Evolutionary conservation across 2,888 invertebrate species (phyloP).

Genomic region (Gandaritis pyraliata): DNA sequence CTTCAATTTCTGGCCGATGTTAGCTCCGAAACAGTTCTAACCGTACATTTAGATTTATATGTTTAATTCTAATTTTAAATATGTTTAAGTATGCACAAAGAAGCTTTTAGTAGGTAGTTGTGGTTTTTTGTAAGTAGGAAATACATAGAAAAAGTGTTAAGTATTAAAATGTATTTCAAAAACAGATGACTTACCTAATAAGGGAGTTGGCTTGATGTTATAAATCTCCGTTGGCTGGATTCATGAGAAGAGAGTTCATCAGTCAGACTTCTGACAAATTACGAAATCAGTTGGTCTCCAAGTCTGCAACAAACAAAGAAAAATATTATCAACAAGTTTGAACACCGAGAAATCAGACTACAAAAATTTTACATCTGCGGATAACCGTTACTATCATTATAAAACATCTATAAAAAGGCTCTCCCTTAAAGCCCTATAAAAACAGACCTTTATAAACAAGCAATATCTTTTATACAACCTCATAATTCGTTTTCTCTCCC

Average conservation of each 20-base stretch:
- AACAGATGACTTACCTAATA: constrained; percentile 65
- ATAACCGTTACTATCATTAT: constrained; percentile 68
- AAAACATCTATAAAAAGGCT: constrained; percentile 70
- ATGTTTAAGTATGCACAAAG: no score
- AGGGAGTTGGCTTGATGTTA: constrained; percentile 74
- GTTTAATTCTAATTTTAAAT: no score
- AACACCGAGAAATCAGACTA: constrained; percentile 6
- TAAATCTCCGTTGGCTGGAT: constrained; percentile 60
- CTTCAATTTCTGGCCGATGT: no score
- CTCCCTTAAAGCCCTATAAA: constrained; percentile 69
- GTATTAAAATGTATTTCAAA: not conserved
- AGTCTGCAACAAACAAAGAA: constrained; percentile 68
- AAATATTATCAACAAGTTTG: constrained; percentile 31
- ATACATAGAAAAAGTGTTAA: not conserved
- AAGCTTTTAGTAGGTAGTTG: not conserved
- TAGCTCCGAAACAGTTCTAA: no score
- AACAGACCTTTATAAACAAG: constrained; percentile 78
- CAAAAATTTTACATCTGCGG: constrained; percentile 64
- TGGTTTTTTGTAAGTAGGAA: not conserved
- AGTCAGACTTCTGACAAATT: constrained; percentile 19
- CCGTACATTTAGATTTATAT: no score
- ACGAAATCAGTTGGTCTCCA: constrained; percentile 18
- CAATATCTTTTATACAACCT: constrained; percentile 72
- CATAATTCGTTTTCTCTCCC: constrained; percentile 67
- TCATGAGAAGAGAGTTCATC: constrained; percentile 63